A percentile compares a stretch with the other conserved stretches of the same genome.
These are phyloP conservation scores for Nasonia giraulti DNA, from an alignment of 1,140 invertebrate genomes.

Conservation along the genomic window DNA sequence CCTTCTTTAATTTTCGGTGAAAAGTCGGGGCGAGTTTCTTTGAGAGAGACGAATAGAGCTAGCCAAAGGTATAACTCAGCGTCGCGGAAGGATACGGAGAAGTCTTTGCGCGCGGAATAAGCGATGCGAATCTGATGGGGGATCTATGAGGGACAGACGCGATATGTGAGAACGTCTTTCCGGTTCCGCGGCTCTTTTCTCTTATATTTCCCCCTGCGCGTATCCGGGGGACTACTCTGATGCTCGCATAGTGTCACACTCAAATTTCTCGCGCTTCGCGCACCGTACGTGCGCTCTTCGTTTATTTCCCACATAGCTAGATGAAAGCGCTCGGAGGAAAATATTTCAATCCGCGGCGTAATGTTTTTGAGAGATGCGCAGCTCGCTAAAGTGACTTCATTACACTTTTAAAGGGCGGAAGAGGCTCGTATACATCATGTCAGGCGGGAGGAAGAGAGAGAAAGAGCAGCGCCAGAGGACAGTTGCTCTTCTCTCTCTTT, in stretches of 20 bases:
- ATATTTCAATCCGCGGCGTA: background rate
- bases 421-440: background rate
- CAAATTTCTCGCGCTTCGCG: background rate
- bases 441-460: too few relatives aligned
- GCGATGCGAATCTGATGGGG: background rate
- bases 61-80: background rate
- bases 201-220: background rate
- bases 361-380: background rate
- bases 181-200: background rate
- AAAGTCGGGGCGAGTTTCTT: background rate
- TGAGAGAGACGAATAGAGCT: background rate
- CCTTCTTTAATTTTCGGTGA: background rate
- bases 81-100: background rate
- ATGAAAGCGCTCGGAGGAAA: background rate
- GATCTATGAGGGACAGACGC: background rate
- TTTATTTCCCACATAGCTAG: background rate
- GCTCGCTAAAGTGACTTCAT: background rate
- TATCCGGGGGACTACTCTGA: background rate
- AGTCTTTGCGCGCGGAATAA: background rate
- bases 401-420: conserved; percentile 19
- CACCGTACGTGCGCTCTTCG: background rate
- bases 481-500: background rate
- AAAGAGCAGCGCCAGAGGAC: background rate
- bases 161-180: background rate
- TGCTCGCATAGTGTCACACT: too few relatives aligned